Evolutionary conservation across 2,888 invertebrate species (phyloP), one percentile per base, ranked within the genome.

Genomic region (Catocala nupta): DNA sequence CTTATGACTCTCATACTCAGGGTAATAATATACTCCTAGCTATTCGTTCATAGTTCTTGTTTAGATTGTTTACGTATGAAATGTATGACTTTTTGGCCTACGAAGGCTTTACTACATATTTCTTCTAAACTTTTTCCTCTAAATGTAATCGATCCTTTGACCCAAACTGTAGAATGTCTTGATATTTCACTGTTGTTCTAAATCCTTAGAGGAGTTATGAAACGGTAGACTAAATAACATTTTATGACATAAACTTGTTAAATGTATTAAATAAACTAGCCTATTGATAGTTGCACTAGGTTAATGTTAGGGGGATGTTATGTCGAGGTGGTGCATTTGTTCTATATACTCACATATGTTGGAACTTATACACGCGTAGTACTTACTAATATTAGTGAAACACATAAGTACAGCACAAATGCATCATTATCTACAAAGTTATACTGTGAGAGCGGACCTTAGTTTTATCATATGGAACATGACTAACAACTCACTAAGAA

Each of bases 1-100:
- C 93, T 93, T 93, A 93, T 93, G 93, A 93, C 90, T 91, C 84
- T 90, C 85, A 85, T 85, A 88, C 92, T 90, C 93, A 94, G 93
- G 93, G 93, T 94, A 93, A 88, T 85, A 83, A 88, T 85, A 83
- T 87, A 81, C 86, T 87, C 87, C 86, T 90, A 89, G 85, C 77
- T 81, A 73, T 82, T 80, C 82, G 73, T 84, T 89, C 75, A 77
- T 86, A 69, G 62, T 63, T 71, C 85, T 87, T 82, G 80, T 86
- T 89, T 80, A 78, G 84, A 87, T 90, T 85, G 77, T 78, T 84
- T 78, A 75, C 59, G 81, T 80, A 81, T 70, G 73, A 75, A 77
- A 83, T 74, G 78, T 84, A 82, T 90, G 90, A 91, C 90, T 90
- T 91, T 90, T 90, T 89, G 88, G 89, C 90, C 91, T 85, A 65